Evolutionary conservation across 2,888 invertebrate species (phyloP), one percentile per base, ranked within the genome.

Genomic region (Oscheius onirici): DNA sequence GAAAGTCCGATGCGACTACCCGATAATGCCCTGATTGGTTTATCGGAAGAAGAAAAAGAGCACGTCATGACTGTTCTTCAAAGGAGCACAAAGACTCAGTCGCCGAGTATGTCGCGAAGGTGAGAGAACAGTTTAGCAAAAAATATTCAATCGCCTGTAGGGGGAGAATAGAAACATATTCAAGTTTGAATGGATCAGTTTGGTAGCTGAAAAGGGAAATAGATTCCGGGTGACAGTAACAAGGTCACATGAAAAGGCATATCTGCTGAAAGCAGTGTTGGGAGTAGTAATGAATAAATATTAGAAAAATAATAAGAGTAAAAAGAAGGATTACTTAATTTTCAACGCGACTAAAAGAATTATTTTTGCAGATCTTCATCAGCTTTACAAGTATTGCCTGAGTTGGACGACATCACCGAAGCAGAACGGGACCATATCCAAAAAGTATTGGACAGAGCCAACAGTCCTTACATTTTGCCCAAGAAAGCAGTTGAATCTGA

Each of bases 361-460:
- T 57, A n/a, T 40, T 11, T 11, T 76, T 84, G 58, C 69, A 82
- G 85, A 70, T 74, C 80, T 28, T 85, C 84, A 2, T 83, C 83
- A 6, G 80, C 82, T 22, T 73, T 82, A 34, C 78, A 79, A 66
- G 74, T 75, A 44, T 67, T 83, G 2, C 80, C 82, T 11, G 84
- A 82, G 67, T 69, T 84, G 43, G 80, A 76, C 11, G 69, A 76
- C 17, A 71, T 85, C 10, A 77, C 80, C 17, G 82, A 83, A 17
- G 68, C 70, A 1, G 85, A 85, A 58, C 73, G 79, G n/a, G 77
- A 78, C 51, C 85, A 85, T 67, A 85, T 85, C 54, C 81, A 82
- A 43, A 76, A 54, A 43, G 82, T 85, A 3, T 46, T 85, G 44
- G 79, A 78, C 40, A 84, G 79, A 65, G 84, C 82, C 8, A 63